These are phyloP conservation scores for Gonatopus flavifemur DNA, from an alignment of 1,140 invertebrate genomes.

Conservation along the genomic window DNA sequence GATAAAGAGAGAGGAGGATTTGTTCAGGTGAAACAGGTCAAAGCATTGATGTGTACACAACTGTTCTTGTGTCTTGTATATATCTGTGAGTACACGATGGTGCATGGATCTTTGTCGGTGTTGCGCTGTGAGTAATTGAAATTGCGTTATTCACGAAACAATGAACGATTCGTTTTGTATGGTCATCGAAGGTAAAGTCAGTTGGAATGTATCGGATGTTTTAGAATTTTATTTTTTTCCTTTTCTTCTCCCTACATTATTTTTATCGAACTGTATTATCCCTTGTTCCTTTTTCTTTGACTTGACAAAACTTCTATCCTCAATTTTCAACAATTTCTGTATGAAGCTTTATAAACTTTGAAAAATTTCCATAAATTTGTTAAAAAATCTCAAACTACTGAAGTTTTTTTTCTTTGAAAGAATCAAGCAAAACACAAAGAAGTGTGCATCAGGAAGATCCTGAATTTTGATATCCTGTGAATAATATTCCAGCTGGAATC, in stretches of 20 bases:
- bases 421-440: too few species aligned
- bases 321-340: too few species aligned
- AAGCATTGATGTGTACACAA: slow-evolving; percentile 25
- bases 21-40: slow-evolving; percentile 23
- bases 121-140: slow-evolving; percentile 18
- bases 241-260: neutral
- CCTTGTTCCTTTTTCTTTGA: neutral
- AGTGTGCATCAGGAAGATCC: too few species aligned
- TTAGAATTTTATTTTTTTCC: too few species aligned
- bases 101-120: slow-evolving; percentile 1
- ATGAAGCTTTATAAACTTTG: too few species aligned
- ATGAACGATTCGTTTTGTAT: neutral
- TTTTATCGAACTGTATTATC: neutral
- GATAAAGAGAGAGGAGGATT: slow-evolving; percentile 5
- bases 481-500: too few species aligned
- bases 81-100: slow-evolving; percentile 10
- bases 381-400: too few species aligned
- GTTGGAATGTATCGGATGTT: slow-evolving; percentile 11
- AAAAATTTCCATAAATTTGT: too few species aligned
- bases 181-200: neutral
- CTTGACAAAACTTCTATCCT: too few species aligned
- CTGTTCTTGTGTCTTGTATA: slow-evolving; percentile 15
- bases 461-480: too few species aligned
- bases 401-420: too few species aligned
- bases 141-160: slow-evolving; percentile 22